Percentiles rank a stretch among this genome's conserved stretches.
These are phyloP conservation scores for Mya arenaria DNA, from an alignment of 1,140 invertebrate genomes.

Conservation along the genomic window DNA sequence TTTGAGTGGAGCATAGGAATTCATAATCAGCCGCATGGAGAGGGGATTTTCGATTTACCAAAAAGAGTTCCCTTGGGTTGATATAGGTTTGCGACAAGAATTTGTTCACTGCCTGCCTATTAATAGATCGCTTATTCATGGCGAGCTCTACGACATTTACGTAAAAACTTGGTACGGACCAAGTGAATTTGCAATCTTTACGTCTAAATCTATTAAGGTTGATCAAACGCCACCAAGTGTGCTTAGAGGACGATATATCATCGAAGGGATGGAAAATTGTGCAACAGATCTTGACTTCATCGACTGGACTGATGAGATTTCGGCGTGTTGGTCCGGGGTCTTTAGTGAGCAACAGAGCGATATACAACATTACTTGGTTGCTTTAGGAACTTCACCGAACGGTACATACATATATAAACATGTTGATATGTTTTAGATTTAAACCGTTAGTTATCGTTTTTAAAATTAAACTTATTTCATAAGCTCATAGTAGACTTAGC, in stretches of 20 bases:
- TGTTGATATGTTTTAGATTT: background rate
- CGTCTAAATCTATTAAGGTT: conserved; percentile 1
- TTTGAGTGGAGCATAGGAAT: conserved; percentile 41
- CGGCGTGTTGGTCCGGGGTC: conserved; percentile 52
- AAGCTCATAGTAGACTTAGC: background rate
- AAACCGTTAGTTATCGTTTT: background rate
- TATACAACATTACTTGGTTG: conserved; percentile 31
- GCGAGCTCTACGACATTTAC: conserved; percentile 4
- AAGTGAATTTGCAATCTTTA: background rate
- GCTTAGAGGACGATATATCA: background rate
- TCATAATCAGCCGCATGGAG: background rate
- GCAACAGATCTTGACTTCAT: conserved; percentile 10
- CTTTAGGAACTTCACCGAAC: conserved; percentile 51
- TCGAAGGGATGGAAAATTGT: background rate
- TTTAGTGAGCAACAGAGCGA: conserved; percentile 52
- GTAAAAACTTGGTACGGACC: background rate
- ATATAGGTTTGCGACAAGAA: background rate
- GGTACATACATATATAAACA: background rate
- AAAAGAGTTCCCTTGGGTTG: conserved; percentile 15
- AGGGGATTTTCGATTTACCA: conserved; percentile 13
- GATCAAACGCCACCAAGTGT: conserved; percentile 17
- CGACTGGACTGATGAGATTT: conserved; percentile 10
- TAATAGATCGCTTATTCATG: background rate
- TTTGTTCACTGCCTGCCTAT: conserved; percentile 20
- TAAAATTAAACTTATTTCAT: background rate